Base-by-base conservation (phyloP, 1,140 invertebrate species). In the Pseudobourletiella spinata region DNA sequence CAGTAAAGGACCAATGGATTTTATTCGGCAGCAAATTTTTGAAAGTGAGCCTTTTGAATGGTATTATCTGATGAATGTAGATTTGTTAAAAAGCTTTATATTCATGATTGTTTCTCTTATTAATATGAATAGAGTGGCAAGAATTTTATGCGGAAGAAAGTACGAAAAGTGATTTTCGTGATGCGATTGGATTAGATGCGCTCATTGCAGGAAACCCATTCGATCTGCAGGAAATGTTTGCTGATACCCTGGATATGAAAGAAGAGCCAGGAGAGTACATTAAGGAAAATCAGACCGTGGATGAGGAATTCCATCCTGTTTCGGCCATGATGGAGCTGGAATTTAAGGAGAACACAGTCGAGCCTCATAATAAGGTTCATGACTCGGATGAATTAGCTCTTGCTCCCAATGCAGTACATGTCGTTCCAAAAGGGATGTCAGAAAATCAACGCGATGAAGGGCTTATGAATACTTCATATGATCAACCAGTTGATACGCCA, bases 1-100 rank as follows among this genome's bases (percentile, higher is more conserved):
- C 29, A 32, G 60, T 3, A 61, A 65, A 22, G 63, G 66, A 44
- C 63, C 66, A 0, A 63, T 68, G 56, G 66, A 68, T 54, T 65
- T 42, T 35, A 63, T 68, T 16, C 56, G 66, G 4, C 63, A 65
- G 22, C 63, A 68, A 25, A 68, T 68, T 22, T 65, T 42, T 57
- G 35, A 68, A 32, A 44, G 63, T 64, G 51, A 43, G 29, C 42
- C n/a, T n/a, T n/a, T n/a, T n/a, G 22, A 32, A 42, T 16, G 48
- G 20, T 11, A 6, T 29, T 29, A 22, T 46, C 18, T 3, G 8
- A 57, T 3, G 2, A 3, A 46, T 30, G 26, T 18, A n/a, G 18
- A 11, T 57, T 6, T 24, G 3, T 25, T 24, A 55, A 24, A n/a
- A 43, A 57, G n/a, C 11, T 8, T 29, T n/a, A n/a, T n/a, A 28